Evolutionary conservation across 2,797 vertebrate genomes (phyloP).

Genomic region (Caiman crocodilus): DNA sequence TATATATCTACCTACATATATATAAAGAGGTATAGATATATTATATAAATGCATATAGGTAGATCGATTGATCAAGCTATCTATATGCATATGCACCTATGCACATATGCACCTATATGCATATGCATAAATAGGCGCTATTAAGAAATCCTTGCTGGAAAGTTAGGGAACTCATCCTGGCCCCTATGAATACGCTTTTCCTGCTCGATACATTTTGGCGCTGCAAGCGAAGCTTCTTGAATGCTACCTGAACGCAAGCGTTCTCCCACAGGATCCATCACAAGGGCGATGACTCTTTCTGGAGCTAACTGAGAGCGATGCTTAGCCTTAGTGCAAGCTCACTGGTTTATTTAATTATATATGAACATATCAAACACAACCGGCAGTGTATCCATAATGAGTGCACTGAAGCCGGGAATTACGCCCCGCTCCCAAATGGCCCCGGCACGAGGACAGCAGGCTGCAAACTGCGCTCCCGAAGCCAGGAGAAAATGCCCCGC

Average conservation of each 20-base stretch:
- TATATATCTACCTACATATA: too few relatives aligned
- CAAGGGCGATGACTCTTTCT: neutral
- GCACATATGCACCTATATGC: too few relatives aligned
- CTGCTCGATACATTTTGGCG: conserved; percentile 16
- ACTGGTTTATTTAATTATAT: conserved; percentile 14
- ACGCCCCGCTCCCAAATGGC: neutral
- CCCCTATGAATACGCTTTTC: neutral
- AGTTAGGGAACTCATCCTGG: neutral
- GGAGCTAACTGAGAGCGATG: neutral
- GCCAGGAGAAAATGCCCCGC: too few relatives aligned
- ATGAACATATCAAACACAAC: conserved; percentile 21
- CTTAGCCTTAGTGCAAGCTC: conserved; percentile 16
- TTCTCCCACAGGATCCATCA: conserved; percentile 1
- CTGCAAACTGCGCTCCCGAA: neutral
- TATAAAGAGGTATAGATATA: too few relatives aligned
- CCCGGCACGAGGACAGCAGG: neutral
- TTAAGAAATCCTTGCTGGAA: neutral
- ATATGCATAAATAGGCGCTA: neutral
- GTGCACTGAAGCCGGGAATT: conserved; percentile 8
- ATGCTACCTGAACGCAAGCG: neutral
- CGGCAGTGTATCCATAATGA: neutral
- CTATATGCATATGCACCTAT: too few relatives aligned
- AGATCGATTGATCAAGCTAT: too few relatives aligned
- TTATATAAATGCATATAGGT: too few relatives aligned
- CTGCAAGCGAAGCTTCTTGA: neutral